Percentiles rank a stretch among this genome's conserved stretches.
These are phyloP conservation scores for Pseudorhiza aurosa DNA, from an alignment of 30 jellyfish, hydroid and myxozoan genomes.

Conservation along the genomic window DNA sequence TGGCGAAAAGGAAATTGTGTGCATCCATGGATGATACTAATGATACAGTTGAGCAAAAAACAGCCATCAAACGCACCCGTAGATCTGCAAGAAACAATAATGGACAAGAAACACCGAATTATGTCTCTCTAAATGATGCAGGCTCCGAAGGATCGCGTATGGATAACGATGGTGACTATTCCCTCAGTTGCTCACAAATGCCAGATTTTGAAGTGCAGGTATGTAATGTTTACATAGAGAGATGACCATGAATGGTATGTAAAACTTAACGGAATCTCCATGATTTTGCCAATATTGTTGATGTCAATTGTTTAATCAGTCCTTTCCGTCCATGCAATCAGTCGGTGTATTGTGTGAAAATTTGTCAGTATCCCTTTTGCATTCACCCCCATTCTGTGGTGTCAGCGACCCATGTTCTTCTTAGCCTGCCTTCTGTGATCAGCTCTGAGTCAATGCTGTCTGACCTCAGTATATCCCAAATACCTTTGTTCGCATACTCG, in stretches of 20 bases:
- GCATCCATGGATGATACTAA: background rate
- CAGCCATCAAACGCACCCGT: conserved; percentile 13
- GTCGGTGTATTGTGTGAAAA: too few species aligned
- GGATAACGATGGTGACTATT: background rate
- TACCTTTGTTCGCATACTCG: too few species aligned
- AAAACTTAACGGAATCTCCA: too few species aligned
- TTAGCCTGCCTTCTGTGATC: too few species aligned
- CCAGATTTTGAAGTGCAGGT: conserved; percentile 73
- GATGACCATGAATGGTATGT: background rate
- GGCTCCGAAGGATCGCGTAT: background rate
- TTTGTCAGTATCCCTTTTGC: too few species aligned
- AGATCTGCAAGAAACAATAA: background rate
- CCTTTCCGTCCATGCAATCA: background rate
- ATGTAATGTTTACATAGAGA: background rate
- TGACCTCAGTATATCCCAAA: too few species aligned
- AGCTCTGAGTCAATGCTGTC: too few species aligned
- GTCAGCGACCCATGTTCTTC: too few species aligned
- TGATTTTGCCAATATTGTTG: too few species aligned
- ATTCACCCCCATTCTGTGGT: too few species aligned
- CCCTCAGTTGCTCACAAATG: conserved; percentile 36
- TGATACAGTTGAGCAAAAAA: background rate
- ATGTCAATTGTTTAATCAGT: background rate
- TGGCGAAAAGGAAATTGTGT: background rate
- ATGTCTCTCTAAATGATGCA: background rate
- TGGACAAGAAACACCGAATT: background rate